Base-by-base conservation (phyloP, 2,888 invertebrate species). In the Synanthedon andrenaeformis region DNA sequence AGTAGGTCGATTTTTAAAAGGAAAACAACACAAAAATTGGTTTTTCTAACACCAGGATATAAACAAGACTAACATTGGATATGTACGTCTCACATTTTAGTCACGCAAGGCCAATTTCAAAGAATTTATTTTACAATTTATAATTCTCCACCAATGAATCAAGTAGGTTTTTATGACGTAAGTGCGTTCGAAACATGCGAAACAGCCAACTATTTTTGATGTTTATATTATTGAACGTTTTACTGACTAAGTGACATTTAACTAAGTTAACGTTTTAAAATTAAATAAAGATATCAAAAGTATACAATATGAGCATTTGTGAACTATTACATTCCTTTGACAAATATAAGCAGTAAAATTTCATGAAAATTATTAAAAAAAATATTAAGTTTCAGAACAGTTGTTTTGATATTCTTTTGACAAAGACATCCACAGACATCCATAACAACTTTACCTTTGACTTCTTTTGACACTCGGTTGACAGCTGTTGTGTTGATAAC, bases 41-140 rank as follows among this genome's bases (percentile, higher is more conserved):
- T 49, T 49, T 17, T 12, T 17, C 8, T 6, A 49, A 23, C 13
- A 49, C 17, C 49, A 49, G 49, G 49, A 49, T 14, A 49, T 23
- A 45, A n/a, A 49, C 42, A 42, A 45, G 14, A 45, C 45, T 45
- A 45, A 45, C 45, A 45, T 35, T 35, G 35, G 35, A 35, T 35
- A 35, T 35, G 35, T 45, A 45, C 45, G 19, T 49, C 49, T 55
- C 52, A 54, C 56, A 52, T 49, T 58, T 55, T 51, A 54, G 51
- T 53, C 58, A 53, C 52, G 55, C 56, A 55, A 56, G 58, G 56
- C 55, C 58, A 55, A 53, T 54, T 56, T 48, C 51, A 50, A 4
- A 45, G 45, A 45, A 45, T 13, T 13, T 10, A 35, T 35, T 35
- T 35, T 35, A 10, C 35, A 35, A 45, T 45, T 45, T 8, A 45